These are phyloP conservation scores for Lycophotia porphyrea DNA, from an alignment of 2,888 invertebrate genomes.

Conservation along the genomic window DNA sequence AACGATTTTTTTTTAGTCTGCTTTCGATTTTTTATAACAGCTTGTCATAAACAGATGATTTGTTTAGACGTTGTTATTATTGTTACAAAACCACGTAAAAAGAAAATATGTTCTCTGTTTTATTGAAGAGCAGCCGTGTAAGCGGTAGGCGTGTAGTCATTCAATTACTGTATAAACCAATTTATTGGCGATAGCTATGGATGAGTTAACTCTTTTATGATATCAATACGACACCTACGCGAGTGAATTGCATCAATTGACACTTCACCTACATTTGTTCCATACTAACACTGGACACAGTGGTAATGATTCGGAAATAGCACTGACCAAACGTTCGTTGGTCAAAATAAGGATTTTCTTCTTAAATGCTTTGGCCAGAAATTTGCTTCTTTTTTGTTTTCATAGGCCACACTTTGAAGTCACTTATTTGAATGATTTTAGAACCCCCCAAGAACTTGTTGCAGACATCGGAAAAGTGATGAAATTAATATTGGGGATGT, in stretches of 20 bases:
- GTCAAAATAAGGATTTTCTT: neutral
- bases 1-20: neutral
- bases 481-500: conserved; percentile 1
- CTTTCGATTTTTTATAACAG: conserved; percentile 14
- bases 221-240: conserved; percentile 46
- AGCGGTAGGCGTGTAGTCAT: conserved; percentile 40
- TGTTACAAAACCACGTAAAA: conserved; percentile 8
- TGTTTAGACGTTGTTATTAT: conserved; percentile 2
- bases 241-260: conserved; percentile 42
- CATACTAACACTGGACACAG: neutral
- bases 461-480: neutral
- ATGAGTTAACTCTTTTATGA: conserved; percentile 60
- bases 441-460: neutral
- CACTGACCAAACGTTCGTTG: neutral
- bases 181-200: conserved; percentile 54
- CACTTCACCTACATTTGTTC: conserved; percentile 31
- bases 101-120: conserved; percentile 7
- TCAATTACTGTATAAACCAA: conserved; percentile 58
- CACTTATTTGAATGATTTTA: neutral
- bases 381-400: neutral
- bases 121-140: conserved; percentile 5
- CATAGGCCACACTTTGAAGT: neutral
- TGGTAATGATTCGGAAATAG: neutral
- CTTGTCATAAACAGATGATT: conserved; percentile 37
- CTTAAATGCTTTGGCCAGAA: neutral